Evolutionary conservation across 2,113 vertebrate species (phyloP).

Genomic region (Pelecanoides urinatrix): DNA sequence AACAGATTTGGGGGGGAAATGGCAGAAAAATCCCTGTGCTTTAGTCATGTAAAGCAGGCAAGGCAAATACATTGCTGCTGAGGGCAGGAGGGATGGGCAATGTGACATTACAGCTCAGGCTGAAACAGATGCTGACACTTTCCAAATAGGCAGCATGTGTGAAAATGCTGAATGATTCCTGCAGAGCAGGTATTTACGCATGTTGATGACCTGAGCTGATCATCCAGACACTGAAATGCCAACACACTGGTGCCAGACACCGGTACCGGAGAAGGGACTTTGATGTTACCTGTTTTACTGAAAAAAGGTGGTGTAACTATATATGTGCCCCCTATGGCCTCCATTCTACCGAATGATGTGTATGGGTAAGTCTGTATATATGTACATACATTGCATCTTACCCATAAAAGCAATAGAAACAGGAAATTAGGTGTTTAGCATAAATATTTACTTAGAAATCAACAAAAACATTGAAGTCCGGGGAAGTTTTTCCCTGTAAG

Average conservation of each 20-base stretch:
- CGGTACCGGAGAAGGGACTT: neutral
- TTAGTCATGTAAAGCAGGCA: neutral
- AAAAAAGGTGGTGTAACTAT: neutral
- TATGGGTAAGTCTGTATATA: neutral
- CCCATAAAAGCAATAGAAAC: neutral
- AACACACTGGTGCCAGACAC: neutral
- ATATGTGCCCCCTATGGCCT: neutral
- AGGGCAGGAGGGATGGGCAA: neutral
- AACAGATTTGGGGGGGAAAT: neutral
- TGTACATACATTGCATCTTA: no score
- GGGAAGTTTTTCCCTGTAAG: neutral
- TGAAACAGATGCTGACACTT: neutral
- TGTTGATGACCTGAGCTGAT: neutral
- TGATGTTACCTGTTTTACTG: neutral
- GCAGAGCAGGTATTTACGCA: neutral
- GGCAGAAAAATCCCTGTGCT: neutral
- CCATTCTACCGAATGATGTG: neutral
- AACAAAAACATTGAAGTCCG: neutral
- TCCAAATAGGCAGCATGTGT: neutral
- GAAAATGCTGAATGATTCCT: neutral
- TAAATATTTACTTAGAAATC: neutral
- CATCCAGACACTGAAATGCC: neutral
- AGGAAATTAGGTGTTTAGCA: neutral
- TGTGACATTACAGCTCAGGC: neutral
- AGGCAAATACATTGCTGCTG: neutral